phyloP scores from a whole-genome alignment of 2,797 vertebrate genomes.

The Saxicola maurus region DNA sequence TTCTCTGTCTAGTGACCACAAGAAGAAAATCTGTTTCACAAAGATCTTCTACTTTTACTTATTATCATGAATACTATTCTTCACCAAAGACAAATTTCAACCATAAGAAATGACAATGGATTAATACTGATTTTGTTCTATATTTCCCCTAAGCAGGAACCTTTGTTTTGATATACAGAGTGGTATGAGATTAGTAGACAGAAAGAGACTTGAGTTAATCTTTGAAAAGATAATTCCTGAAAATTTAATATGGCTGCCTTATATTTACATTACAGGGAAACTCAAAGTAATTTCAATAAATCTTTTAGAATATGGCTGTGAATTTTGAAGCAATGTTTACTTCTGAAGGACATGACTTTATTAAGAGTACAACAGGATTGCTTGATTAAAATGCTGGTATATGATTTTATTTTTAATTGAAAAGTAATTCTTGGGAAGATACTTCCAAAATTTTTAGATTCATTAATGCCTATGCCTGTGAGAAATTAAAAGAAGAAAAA shows the following conservation, averaged over 20 bases:
- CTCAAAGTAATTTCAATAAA: constrained; percentile 62
- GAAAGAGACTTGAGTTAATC: constrained; percentile 17
- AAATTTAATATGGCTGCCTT: constrained; percentile 45
- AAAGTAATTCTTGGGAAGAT: constrained; percentile 37
- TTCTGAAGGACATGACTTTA: constrained; percentile 30
- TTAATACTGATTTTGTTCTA: neutral
- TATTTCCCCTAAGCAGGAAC: neutral
- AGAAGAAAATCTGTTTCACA: neutral
- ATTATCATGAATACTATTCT: neutral
- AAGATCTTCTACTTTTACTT: neutral
- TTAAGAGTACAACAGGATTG: constrained; percentile 19
- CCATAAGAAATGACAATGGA: neutral
- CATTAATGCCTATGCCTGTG: neutral
- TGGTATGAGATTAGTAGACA: neutral
- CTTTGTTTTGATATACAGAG: neutral
- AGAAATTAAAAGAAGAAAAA: constrained; percentile 11
- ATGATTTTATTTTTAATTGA: constrained; percentile 37
- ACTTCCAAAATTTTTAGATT: constrained; percentile 1
- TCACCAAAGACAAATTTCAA: neutral
- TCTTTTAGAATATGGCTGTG: constrained; percentile 50
- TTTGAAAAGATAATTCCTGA: constrained; percentile 52
- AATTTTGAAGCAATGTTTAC: constrained; percentile 51
- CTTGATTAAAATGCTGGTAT: constrained; percentile 16
- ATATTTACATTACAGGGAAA: constrained; percentile 45
- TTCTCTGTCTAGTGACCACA: neutral